A percentile compares a stretch with the other conserved stretches of the same genome.
These are phyloP conservation scores for Heliconius eleuchia DNA, from an alignment of 1,140 invertebrate genomes.

Conservation along the genomic window DNA sequence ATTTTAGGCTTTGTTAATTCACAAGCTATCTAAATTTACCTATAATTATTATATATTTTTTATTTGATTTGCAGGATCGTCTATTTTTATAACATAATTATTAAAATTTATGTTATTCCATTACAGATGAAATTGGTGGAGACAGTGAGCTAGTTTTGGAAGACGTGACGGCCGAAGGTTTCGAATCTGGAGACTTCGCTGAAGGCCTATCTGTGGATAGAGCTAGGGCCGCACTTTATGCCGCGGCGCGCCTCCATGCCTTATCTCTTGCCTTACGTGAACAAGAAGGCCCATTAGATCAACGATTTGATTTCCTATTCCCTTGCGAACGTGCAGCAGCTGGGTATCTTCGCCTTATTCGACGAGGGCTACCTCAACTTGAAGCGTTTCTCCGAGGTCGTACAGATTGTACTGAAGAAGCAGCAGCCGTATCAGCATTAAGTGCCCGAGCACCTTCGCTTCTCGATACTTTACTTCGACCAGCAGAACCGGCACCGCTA, in stretches of 20 bases:
- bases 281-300: constrained; percentile 83
- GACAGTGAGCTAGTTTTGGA: constrained; percentile 83
- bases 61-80: background rate
- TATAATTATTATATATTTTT: background rate
- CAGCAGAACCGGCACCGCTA: constrained; percentile 86
- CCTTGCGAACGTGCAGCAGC: constrained; percentile 88
- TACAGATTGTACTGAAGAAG: constrained; percentile 79
- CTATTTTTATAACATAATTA: constrained; percentile 1
- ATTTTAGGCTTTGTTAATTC: too few relatives aligned
- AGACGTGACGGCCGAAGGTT: constrained; percentile 76
- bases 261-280: constrained; percentile 86
- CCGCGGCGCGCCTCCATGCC: constrained; percentile 87
- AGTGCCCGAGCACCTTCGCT: constrained; percentile 67
- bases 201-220: constrained; percentile 86
- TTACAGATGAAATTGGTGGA: constrained; percentile 80
- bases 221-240: constrained; percentile 83
- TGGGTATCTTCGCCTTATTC: constrained; percentile 88
- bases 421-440: constrained; percentile 65
- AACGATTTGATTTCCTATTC: constrained; percentile 88
- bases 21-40: too few relatives aligned
- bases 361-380: constrained; percentile 87
- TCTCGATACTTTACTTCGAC: constrained; percentile 84
- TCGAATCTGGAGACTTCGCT: constrained; percentile 83
- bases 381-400: constrained; percentile 86
- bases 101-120: constrained; percentile 19